Percentiles rank a stretch among this genome's conserved stretches.
phyloP scores from a whole-genome alignment of 2,113 vertebrate species.

The Rhynchomys soricoides region DNA sequence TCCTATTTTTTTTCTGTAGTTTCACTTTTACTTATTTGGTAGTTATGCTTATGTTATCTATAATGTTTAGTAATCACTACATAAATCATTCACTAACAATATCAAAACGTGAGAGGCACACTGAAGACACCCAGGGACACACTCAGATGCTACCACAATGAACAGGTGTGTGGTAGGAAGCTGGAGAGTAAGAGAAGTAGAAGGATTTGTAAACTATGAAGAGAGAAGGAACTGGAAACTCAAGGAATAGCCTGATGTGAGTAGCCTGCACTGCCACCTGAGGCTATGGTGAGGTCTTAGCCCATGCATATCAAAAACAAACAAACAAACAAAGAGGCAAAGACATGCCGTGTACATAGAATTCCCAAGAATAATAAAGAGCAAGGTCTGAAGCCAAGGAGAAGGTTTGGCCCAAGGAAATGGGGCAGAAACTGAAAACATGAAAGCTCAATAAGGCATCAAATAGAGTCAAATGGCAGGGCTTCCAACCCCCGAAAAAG shows the following conservation, averaged over 20 bases:
- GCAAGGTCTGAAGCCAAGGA: background rate
- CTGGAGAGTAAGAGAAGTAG: too few species aligned
- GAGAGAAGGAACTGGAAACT: too few species aligned
- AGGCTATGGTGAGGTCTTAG: too few species aligned
- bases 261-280: too few species aligned
- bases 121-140: too few species aligned
- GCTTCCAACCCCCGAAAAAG: background rate
- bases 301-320: too few species aligned
- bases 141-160: too few species aligned
- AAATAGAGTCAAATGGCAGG: background rate
- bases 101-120: background rate
- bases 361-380: background rate
- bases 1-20: background rate
- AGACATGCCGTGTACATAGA: background rate
- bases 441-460: background rate
- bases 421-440: background rate
- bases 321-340: background rate
- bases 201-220: too few species aligned
- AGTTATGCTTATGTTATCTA: background rate
- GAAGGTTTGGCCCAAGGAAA: background rate
- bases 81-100: background rate
- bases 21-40: background rate
- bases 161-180: too few species aligned
- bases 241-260: too few species aligned
- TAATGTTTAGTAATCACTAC: constrained; percentile 14